Evolutionary conservation across 2,888 invertebrate genomes (phyloP).

Genomic region (Apantesis nais): DNA sequence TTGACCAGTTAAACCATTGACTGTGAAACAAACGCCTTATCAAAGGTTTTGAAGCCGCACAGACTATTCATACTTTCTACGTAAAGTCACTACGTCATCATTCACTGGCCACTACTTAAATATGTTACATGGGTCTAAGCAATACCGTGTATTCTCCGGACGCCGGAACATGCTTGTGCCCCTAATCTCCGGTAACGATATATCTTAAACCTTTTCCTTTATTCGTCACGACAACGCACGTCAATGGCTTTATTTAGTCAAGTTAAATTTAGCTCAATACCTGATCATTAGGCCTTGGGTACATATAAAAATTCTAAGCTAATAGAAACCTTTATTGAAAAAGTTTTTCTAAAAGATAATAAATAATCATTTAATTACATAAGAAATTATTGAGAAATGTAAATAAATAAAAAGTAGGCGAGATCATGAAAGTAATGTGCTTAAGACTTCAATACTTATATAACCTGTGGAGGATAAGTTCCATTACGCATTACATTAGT

Average conservation of each 20-base stretch:
- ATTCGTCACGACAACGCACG: background rate
- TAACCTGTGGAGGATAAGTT: slow-evolving; percentile 40
- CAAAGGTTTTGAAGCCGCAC: background rate
- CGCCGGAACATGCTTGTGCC: slow-evolving; percentile 23
- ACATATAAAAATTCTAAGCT: background rate
- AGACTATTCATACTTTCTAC: background rate
- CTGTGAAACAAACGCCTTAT: too few species aligned
- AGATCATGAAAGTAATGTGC: slow-evolving; percentile 56
- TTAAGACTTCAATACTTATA: slow-evolving; percentile 42
- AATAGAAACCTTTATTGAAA: background rate
- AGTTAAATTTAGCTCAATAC: background rate
- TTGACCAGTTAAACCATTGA: too few species aligned
- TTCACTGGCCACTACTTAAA: slow-evolving; percentile 5
- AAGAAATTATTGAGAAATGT: slow-evolving; percentile 20
- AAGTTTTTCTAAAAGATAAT: slow-evolving; percentile 6
- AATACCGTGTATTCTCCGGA: slow-evolving; percentile 3
- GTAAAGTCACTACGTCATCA: background rate
- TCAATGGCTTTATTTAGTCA: background rate
- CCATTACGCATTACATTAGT: slow-evolving; percentile 27
- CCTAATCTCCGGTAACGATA: slow-evolving; percentile 37
- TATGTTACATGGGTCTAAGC: slow-evolving; percentile 6
- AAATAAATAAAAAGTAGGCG: slow-evolving; percentile 37
- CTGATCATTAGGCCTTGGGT: background rate
- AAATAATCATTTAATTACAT: slow-evolving; percentile 9
- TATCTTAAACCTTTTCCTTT: slow-evolving; percentile 14